Conservation (phyloP, 2,113 vertebrate genomes). For the Chaetodon trifascialis region DNA sequence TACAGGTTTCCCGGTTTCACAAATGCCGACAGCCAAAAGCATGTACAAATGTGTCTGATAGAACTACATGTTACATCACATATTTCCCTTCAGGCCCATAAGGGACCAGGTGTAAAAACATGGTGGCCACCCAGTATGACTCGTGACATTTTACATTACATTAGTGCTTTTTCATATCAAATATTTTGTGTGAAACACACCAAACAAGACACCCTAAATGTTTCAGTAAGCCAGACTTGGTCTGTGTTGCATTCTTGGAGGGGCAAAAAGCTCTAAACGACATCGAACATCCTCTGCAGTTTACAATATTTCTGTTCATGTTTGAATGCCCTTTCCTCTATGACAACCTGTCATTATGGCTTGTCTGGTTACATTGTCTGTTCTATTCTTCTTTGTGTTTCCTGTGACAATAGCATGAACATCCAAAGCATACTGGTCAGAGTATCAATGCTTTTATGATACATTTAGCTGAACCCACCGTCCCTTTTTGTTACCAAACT, state of each 20-base stretch:
- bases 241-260: conserved; percentile 15
- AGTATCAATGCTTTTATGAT: background rate
- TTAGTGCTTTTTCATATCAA: conserved; percentile 24
- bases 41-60: conserved; percentile 54
- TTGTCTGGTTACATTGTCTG: conserved; percentile 7
- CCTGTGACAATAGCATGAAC: conserved; percentile 10
- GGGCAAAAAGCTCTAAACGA: conserved; percentile 21
- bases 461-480: background rate
- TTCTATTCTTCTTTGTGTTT: conserved; percentile 24
- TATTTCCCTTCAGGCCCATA: conserved; percentile 49
- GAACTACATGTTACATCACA: conserved; percentile 35
- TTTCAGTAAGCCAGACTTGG: background rate
- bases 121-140: conserved; percentile 30
- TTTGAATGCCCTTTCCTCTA: conserved; percentile 26
- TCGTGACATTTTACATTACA: conserved; percentile 38
- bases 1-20: conserved; percentile 38
- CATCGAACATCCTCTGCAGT: background rate
- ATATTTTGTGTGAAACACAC: conserved; percentile 21
- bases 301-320: conserved; percentile 6
- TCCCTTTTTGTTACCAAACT: background rate
- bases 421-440: background rate
- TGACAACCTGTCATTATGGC: background rate
- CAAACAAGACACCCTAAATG: conserved; percentile 10
- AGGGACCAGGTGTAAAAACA: conserved; percentile 47
- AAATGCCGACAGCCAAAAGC: conserved; percentile 59